Percentiles rank a stretch among this genome's conserved stretches.
Conservation (phyloP, 1,140 invertebrate species). For the Aradophagus sp. region DNA sequence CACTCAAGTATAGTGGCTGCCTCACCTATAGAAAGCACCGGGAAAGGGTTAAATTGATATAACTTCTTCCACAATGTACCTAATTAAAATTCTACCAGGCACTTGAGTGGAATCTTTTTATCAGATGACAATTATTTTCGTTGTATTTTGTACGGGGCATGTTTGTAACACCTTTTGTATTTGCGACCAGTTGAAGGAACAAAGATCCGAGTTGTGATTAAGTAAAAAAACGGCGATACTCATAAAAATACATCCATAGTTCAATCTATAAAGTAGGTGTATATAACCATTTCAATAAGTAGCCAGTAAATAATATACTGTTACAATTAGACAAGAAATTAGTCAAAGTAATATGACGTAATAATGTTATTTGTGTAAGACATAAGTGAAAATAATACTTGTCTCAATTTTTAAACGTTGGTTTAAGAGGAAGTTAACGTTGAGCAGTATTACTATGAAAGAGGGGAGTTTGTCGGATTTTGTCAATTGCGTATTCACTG, state of each 20-base stretch:
- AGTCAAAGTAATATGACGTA: constrained; percentile 14
- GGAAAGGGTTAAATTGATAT: too few species aligned
- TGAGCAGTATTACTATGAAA: constrained; percentile 41
- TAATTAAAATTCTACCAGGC: too few species aligned
- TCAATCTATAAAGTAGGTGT: constrained; percentile 39
- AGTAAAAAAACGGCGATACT: constrained; percentile 12
- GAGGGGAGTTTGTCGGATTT: constrained; percentile 15
- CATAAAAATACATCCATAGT: constrained; percentile 34
- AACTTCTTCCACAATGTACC: too few species aligned
- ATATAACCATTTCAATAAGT: constrained; percentile 36
- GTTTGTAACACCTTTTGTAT: constrained; percentile 38
- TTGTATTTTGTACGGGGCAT: constrained; percentile 15
- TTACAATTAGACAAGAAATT: constrained; percentile 18
- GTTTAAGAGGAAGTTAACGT: constrained; percentile 18
- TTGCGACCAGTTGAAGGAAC: constrained; percentile 13
- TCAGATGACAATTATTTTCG: constrained; percentile 16
- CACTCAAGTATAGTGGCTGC: too few species aligned
- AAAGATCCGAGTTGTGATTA: constrained; percentile 22
- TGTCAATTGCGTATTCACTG: constrained; percentile 21
- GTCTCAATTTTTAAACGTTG: constrained; percentile 13
- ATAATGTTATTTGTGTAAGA: constrained; percentile 13
- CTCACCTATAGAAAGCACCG: too few species aligned
- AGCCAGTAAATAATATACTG: constrained; percentile 38
- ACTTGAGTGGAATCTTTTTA: too few species aligned
- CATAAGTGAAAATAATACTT: constrained; percentile 4